Base-by-base conservation (phyloP, 1,140 invertebrate genomes). In the Euwallacea similis region DNA sequence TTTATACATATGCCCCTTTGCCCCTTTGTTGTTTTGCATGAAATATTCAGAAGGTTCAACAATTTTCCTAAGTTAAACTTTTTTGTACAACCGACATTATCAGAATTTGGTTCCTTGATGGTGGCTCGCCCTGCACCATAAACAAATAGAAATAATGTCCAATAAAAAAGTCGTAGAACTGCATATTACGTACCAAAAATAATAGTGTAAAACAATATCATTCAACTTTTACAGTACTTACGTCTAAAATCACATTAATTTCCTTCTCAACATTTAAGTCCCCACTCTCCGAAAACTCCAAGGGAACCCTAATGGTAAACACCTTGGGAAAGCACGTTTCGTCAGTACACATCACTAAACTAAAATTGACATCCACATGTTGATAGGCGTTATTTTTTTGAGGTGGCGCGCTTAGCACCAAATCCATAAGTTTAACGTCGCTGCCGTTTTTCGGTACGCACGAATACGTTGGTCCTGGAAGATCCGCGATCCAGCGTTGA, bases 401-500 rank as follows among this genome's bases (percentile, higher is more conserved):
- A 76, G 81, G 69, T 76, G 70, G 54, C 74, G 78, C 78, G 82
- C 76, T 79, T 71, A 82, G 65, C 55, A 79, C 74, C 16, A 85
- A 69, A 63, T 77, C 78, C 50, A 85, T 71, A 13, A 82, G 78
- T 11, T 75, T 77, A 6, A 75, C 66, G 21, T 83, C 71, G 56
- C 75, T 72, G 21, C 84, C 84, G 50, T 55, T 80, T 10, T 70
- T 66, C 55, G 79, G 76, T 16, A 75, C 73, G 11, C 79, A 77
- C 11, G 70, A 76, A 81, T 83, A 85, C 7, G 74, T 77, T 11
- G 73, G 68, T 9, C 79, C 76, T 21, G 82, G 78, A 42, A 82
- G 67, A 42, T 76, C 72, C 7, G 86, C 46, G 2, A 72, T 72
- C 87, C 89, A 91, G 70, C 85, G 87, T 76, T 91, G 89, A 7